Conservation (phyloP, 2,797 vertebrate species). For the Amazonetta brasiliensis region DNA sequence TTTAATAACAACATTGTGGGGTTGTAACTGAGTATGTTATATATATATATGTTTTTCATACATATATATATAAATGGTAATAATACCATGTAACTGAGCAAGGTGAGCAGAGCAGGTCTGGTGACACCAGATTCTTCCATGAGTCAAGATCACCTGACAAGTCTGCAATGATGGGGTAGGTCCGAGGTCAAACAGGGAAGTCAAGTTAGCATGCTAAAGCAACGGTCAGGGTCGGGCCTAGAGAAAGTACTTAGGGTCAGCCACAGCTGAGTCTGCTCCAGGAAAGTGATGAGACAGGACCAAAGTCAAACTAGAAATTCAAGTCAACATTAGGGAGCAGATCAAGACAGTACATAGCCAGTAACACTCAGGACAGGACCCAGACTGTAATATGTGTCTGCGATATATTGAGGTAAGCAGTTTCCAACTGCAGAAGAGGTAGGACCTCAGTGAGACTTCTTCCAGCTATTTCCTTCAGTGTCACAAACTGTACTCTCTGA, state of each 20-base stretch:
- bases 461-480: background rate
- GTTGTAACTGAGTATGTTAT: too few species aligned
- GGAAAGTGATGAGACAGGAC: background rate
- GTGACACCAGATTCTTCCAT: background rate
- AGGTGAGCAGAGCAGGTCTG: background rate
- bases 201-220: background rate
- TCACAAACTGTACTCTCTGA: background rate
- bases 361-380: background rate
- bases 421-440: too few species aligned
- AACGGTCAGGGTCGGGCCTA: background rate
- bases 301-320: background rate
- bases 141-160: background rate
- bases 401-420: background rate
- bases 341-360: fast-evolving
- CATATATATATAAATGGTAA: too few species aligned
- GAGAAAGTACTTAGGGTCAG: background rate
- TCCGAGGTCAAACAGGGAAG: background rate
- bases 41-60: too few species aligned
- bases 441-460: background rate
- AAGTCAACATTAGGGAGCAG: background rate
- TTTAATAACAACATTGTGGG: background rate
- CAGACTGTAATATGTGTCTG: background rate
- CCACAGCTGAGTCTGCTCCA: background rate
- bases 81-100: background rate
- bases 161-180: background rate